A percentile compares a stretch with the other conserved stretches of the same genome.
These are phyloP conservation scores for Oophaga sylvatica DNA, from an alignment of 2,797 vertebrate genomes.

Conservation along the genomic window DNA sequence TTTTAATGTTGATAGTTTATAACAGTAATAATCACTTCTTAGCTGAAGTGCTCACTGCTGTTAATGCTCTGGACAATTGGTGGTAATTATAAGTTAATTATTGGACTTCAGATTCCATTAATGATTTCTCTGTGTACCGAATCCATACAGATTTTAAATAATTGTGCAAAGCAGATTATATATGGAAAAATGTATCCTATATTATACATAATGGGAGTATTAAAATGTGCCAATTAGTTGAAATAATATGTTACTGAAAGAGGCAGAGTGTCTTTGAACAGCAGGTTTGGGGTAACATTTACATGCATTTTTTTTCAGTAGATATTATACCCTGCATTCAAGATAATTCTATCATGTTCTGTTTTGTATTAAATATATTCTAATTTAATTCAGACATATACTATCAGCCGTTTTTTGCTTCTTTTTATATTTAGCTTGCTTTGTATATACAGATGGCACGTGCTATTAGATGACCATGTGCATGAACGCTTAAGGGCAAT, in stretches of 20 bases:
- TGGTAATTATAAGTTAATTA: slow-evolving; percentile 56
- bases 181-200: background rate
- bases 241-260: background rate
- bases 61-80: slow-evolving; percentile 52
- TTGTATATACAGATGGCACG: too few relatives aligned
- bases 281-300: background rate
- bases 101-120: slow-evolving; percentile 28
- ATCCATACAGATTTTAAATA: background rate
- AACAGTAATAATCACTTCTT: slow-evolving; percentile 50
- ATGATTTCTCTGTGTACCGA: slow-evolving; percentile 27
- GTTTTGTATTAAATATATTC: too few relatives aligned
- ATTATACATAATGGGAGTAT: background rate
- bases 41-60: slow-evolving; percentile 44
- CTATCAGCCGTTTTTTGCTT: too few relatives aligned
- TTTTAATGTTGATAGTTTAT: slow-evolving; percentile 58
- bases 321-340: too few relatives aligned
- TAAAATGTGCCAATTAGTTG: background rate
- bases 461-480: too few relatives aligned
- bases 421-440: too few relatives aligned
- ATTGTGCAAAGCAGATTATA: slow-evolving; percentile 16
- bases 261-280: background rate
- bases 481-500: too few relatives aligned
- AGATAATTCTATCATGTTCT: too few relatives aligned
- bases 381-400: too few relatives aligned
- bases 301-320: background rate